A percentile compares a stretch with the other conserved stretches of the same genome.
These are phyloP conservation scores for Acleris laterana DNA, from an alignment of 2,888 invertebrate species.

Conservation along the genomic window DNA sequence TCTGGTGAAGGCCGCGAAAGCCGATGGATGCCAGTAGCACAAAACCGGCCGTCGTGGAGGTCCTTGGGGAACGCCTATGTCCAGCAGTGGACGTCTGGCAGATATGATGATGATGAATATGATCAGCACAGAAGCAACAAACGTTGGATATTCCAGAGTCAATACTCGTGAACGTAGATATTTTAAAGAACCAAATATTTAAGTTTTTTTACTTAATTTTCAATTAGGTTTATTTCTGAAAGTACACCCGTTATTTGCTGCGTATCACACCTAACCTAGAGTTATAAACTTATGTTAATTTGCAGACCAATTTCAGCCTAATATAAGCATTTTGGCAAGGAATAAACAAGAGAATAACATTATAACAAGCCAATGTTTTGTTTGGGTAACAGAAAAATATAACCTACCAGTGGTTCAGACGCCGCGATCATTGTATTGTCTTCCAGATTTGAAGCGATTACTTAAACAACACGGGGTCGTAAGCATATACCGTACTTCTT, in stretches of 20 bases:
- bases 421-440: constrained; percentile 95
- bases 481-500: constrained; percentile 46
- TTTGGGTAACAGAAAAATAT: constrained; percentile 25
- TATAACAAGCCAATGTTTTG: constrained; percentile 28
- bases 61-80: too few relatives aligned
- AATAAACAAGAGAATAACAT: constrained; percentile 41
- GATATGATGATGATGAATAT: too few relatives aligned
- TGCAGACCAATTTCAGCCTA: constrained; percentile 2
- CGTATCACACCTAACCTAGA: neutral
- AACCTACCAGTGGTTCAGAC: constrained; percentile 92
- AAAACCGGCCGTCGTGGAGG: too few relatives aligned
- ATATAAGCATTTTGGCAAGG: neutral
- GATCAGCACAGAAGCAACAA: too few relatives aligned
- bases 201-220: too few relatives aligned
- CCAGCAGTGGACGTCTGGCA: too few relatives aligned
- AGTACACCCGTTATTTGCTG: neutral
- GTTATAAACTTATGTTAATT: neutral
- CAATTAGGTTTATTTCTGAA: too few relatives aligned
- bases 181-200: too few relatives aligned
- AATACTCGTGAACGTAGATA: too few relatives aligned
- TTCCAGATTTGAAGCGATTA: constrained; percentile 92
- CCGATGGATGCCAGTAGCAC: too few relatives aligned
- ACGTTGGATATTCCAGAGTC: too few relatives aligned
- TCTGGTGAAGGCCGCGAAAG: too few relatives aligned
- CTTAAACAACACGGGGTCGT: constrained; percentile 51